Percentiles rank a stretch among this genome's conserved stretches.
Conservation (phyloP, 2,888 invertebrate species). For the Phania funesta region DNA sequence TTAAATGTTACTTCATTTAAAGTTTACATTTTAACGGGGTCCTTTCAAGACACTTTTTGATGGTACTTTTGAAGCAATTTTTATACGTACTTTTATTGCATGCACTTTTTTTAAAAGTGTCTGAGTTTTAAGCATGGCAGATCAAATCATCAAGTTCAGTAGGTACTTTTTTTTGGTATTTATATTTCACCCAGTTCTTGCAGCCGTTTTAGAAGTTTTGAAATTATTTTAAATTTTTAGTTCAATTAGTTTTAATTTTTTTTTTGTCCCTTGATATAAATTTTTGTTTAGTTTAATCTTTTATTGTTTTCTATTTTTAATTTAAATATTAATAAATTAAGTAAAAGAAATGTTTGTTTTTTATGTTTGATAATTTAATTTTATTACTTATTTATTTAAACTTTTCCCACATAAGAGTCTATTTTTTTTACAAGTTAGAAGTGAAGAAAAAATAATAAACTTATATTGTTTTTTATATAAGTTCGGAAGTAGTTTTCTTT, state of each 20-base stretch:
- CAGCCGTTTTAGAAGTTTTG: constrained; percentile 20
- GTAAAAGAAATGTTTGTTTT: constrained; percentile 49
- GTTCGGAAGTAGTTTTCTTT: not conserved
- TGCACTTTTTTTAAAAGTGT: too few relatives aligned
- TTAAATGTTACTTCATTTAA: too few relatives aligned
- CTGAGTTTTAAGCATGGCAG: too few relatives aligned
- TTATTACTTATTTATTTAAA: constrained; percentile 59
- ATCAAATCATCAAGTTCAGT: too few relatives aligned
- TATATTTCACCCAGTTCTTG: not conserved
- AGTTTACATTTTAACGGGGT: not conserved
- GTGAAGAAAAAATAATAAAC: constrained; percentile 22
- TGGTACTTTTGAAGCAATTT: too few relatives aligned
- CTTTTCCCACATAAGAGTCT: constrained; percentile 48
- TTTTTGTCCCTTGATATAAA: not conserved
- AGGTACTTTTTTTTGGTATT: not conserved
- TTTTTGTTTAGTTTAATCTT: constrained; percentile 51
- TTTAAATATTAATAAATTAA: constrained; percentile 11
- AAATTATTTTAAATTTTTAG: too few relatives aligned
- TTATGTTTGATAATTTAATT: constrained; percentile 48
- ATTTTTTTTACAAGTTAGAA: constrained; percentile 27
- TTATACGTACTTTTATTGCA: too few relatives aligned
- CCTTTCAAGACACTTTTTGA: too few relatives aligned
- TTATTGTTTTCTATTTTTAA: constrained; percentile 62
- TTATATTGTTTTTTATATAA: constrained; percentile 26
- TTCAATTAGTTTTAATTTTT: constrained; percentile 51